Conservation (phyloP, 2,113 vertebrate species). For the Dolichotis patagonum region DNA sequence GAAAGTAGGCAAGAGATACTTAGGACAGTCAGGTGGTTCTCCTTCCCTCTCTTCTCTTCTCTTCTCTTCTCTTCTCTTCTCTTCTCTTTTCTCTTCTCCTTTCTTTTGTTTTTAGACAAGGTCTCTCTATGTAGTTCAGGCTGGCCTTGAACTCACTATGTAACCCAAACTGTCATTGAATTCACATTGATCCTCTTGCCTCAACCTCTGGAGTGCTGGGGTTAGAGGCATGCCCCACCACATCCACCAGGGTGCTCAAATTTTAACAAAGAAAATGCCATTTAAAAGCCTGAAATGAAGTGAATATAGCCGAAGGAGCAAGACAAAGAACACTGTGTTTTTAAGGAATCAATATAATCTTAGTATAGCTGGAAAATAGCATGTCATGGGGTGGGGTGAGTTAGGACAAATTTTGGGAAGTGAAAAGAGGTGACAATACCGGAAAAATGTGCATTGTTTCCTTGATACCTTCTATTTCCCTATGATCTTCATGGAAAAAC, state of each 20-base stretch:
- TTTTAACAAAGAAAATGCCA: background rate
- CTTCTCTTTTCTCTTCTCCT: no score
- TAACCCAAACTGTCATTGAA: no score
- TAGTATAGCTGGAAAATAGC: background rate
- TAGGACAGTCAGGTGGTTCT: background rate
- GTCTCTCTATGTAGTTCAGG: no score
- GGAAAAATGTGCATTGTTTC: background rate
- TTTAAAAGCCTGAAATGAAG: conserved; percentile 35
- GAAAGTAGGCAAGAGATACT: no score
- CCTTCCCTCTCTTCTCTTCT: no score
- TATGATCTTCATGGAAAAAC: background rate
- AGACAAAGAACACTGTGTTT: background rate
- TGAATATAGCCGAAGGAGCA: background rate
- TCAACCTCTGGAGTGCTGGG: background rate
- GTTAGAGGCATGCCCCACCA: background rate
- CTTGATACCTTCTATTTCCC: background rate
- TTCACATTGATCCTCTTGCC: background rate
- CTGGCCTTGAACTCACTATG: no score
- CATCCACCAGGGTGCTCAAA: background rate
- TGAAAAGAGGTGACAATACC: background rate
- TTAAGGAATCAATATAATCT: conserved; percentile 56
- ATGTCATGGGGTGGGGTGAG: background rate
- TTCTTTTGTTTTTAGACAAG: no score
- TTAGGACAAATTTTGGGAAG: background rate
- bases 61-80: no score